A percentile compares a stretch with the other conserved stretches of the same genome.
Conservation (phyloP, 2,888 invertebrate species). For the Apamea anceps region DNA sequence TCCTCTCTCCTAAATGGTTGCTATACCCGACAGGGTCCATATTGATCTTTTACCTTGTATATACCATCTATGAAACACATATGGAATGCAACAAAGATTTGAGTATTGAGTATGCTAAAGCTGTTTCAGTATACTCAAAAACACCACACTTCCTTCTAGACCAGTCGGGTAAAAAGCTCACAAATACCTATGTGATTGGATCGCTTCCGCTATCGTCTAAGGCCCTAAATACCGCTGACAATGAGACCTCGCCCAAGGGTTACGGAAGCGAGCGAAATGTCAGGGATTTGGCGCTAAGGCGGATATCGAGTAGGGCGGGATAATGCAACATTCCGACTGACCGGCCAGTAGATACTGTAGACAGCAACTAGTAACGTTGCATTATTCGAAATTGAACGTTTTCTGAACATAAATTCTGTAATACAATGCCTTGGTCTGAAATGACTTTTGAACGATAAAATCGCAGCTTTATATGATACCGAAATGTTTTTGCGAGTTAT, state of each 20-base stretch:
- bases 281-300: conserved; percentile 79
- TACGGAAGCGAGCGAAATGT: conserved; percentile 84
- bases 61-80: too few relatives aligned
- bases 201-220: conserved; percentile 19
- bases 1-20: too few relatives aligned
- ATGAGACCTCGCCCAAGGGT: conserved; percentile 68
- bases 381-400: conserved; percentile 45
- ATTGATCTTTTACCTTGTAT: too few relatives aligned
- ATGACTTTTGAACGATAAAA: conserved; percentile 1
- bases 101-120: too few relatives aligned
- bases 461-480: not conserved
- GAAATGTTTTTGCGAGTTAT: not conserved
- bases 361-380: conserved; percentile 13
- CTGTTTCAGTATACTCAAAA: not conserved
- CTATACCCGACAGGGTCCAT: too few relatives aligned
- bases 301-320: conserved; percentile 69
- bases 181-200: not conserved
- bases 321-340: conserved; percentile 62
- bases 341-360: conserved; percentile 8
- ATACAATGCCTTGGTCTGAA: conserved; percentile 21
- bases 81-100: too few relatives aligned
- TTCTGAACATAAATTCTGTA: conserved; percentile 31
- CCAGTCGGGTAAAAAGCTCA: not conserved
- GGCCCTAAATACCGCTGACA: conserved; percentile 46
- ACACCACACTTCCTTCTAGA: not conserved